Percentiles rank a stretch among this genome's conserved stretches.
These are phyloP conservation scores for Lycopodina hypogea DNA, from an alignment of 37 sponge, comb jelly and placozoan genomes.

Conservation along the genomic window DNA sequence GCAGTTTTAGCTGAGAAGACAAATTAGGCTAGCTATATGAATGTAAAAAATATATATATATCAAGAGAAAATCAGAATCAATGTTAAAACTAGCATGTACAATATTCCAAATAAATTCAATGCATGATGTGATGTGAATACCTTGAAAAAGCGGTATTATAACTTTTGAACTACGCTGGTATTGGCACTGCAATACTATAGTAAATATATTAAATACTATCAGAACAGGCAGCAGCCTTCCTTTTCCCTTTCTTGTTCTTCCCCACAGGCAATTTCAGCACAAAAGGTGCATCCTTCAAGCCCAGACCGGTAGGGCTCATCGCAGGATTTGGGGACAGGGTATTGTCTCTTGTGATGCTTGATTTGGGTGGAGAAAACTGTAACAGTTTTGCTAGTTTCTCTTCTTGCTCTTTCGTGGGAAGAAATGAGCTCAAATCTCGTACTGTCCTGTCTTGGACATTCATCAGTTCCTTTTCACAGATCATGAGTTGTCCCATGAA, in stretches of 20 bases:
- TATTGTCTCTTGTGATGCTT: neutral
- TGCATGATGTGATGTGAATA: too few relatives aligned
- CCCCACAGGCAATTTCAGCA: neutral
- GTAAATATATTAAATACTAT: too few relatives aligned
- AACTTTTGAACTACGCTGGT: too few relatives aligned
- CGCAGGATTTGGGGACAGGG: neutral
- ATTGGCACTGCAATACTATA: too few relatives aligned
- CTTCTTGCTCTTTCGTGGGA: conserved; percentile 22
- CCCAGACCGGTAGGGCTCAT: neutral
- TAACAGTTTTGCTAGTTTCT: conserved; percentile 8
- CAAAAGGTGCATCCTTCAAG: neutral
- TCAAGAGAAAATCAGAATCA: too few relatives aligned
- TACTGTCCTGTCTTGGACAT: neutral
- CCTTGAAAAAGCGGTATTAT: too few relatives aligned
- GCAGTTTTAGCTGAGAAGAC: too few relatives aligned
- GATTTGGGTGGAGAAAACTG: neutral
- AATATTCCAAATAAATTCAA: too few relatives aligned
- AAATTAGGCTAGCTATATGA: too few relatives aligned
- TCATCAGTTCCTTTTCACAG: conserved; percentile 64
- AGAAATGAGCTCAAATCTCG: neutral
- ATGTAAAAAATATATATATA: too few relatives aligned
- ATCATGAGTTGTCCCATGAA: conserved; percentile 98
- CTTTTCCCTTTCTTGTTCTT: conserved; percentile 4
- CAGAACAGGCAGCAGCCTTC: neutral
- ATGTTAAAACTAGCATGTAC: too few relatives aligned